Base-by-base conservation (phyloP, 2,113 vertebrate species). In the Carassius auratus region DNA sequence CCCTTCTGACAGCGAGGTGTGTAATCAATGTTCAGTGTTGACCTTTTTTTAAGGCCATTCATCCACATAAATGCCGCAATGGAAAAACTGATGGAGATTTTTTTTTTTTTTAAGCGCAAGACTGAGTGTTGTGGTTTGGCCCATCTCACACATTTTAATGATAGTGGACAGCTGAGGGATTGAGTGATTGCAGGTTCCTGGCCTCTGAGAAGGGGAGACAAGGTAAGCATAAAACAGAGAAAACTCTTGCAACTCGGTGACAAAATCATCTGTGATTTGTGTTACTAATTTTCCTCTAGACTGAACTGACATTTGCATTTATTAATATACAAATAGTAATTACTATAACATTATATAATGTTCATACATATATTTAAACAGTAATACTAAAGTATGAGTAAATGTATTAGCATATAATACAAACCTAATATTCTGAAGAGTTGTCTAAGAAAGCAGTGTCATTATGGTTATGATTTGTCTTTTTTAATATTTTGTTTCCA, bases 11-110 rank as follows among this genome's bases (percentile, higher is more conserved):
- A 26, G 42, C n/a, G 45, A 78, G 48, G 45, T 81, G 74, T 33
- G 33, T 48, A 75, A 83, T 88, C 75, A 36, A 76, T 83, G 84
- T 80, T 86, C 66, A 74, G 21, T 45, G 45, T 80, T 73, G 38
- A 78, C 84, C 81, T 86, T 71, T 84, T 57, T 84, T 57, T 50
- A 55, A 78, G 71, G 71, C 82, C 26, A 71, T 85, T 86, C 78
- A 78, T 87, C 73, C 73, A 81, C 69, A 78, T 30, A 74, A 86
- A 73, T 55, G 80, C 23, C 30, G 0, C 74, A 83, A 59, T 38
- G 83, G 66, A 76, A 30, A 57, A 61, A 52, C 14, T 48, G 84
- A 85, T 45, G 42, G 77, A 52, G 10, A 66, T 13, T 38, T 38
- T 38, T 38, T 38, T 38, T 38, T 38, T 38, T 38, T 38, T 38